Conservation (phyloP, 2,113 vertebrate genomes). For the Eublepharis macularius region DNA sequence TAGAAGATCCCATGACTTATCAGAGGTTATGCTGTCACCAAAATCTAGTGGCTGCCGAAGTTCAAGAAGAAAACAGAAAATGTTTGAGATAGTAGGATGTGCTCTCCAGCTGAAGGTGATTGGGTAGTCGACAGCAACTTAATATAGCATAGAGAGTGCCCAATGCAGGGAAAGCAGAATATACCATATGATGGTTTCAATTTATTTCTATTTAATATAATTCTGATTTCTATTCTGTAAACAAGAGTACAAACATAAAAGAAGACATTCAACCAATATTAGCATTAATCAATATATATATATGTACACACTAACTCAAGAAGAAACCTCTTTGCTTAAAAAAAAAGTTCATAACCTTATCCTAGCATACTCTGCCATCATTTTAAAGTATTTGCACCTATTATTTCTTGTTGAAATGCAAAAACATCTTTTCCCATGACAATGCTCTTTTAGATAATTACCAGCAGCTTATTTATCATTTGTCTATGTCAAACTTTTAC, state of each 20-base stretch:
- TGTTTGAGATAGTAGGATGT: background rate
- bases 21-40: background rate
- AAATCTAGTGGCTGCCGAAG: constrained; percentile 33
- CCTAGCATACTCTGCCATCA: too few relatives aligned
- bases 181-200: background rate
- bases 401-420: too few relatives aligned
- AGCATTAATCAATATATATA: background rate
- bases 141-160: background rate
- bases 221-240: background rate
- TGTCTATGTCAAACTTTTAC: too few relatives aligned
- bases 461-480: too few relatives aligned
- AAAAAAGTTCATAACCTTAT: too few relatives aligned
- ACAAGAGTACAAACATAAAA: background rate
- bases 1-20: background rate
- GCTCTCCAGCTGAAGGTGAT: background rate
- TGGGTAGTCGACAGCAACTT: background rate
- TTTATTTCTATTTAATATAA: too few relatives aligned
- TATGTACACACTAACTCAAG: too few relatives aligned
- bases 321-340: too few relatives aligned
- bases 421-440: too few relatives aligned
- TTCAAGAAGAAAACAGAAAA: background rate
- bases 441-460: too few relatives aligned
- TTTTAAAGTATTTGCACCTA: too few relatives aligned
- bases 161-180: background rate
- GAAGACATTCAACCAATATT: background rate